Base-by-base conservation (phyloP, 2,888 invertebrate species). In the Hyles lineata region DNA sequence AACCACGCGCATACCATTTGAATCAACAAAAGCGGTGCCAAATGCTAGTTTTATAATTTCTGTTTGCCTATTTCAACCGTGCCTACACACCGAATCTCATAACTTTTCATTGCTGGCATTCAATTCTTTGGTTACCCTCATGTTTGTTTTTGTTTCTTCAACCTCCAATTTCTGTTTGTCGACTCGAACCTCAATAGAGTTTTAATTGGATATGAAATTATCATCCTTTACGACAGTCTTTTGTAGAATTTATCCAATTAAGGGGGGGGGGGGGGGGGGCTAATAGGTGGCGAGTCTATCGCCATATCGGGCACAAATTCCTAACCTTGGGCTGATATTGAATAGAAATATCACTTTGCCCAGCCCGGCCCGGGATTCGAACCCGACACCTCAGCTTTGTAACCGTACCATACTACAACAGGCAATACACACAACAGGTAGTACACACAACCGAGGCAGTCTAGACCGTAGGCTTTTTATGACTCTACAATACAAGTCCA, bases 21-120 rank as follows among this genome's bases (percentile, higher is more conserved):
- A 83, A 87, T 87, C 87, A 85, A 87, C 87, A 86, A 84, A 83
- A 78, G 81, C 81, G 74, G 80, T 83, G 87, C 84, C 84, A 83
- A 81, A 80, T 81, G 82, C 81, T 83, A 85, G 87, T 89, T 90
- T 89, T 89, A 90, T 88, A 90, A 90, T 89, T 89, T 84, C 82
- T 78, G 83, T 82, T 82, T 83, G 88, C 80, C 83, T 87, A 82
- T 87, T 86, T 86, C 59, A 82, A 82, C 82, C 80, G 77, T 76
- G 76, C 75, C 74, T 77, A 82, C 82, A 81, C 84, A 83, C 83
- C 83, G 85, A 87, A 89, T 87, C 89, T 89, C 90, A 90, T 90
- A 89, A 88, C 87, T 89, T 84, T 81, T 76, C 81, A 74, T 77
- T 83, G 82, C 78, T 81, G 85, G 83, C 80, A 75, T 82, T 79